These are phyloP conservation scores for Grammomys surdaster DNA, from an alignment of 2,113 vertebrate genomes.

Conservation along the genomic window DNA sequence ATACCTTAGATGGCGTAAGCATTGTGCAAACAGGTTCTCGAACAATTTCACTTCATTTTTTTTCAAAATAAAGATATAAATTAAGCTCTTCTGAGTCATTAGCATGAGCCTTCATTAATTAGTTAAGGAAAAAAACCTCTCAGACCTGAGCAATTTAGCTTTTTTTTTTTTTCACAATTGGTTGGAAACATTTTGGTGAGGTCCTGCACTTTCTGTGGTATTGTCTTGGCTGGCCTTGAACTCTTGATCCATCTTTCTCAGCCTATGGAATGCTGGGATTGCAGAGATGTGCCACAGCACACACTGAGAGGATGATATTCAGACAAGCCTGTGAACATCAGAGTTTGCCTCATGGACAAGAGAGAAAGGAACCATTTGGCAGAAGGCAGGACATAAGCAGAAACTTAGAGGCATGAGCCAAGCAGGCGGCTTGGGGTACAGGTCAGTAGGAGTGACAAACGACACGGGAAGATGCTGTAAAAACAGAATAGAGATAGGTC, in stretches of 20 bases:
- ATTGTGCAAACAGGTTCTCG: background rate
- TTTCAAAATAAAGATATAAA: background rate
- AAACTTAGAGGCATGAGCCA: accelerated
- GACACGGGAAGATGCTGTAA: accelerated
- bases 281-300: background rate
- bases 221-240: background rate
- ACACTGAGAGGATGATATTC: background rate
- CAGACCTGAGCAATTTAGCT: background rate
- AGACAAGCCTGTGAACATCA: background rate
- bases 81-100: background rate
- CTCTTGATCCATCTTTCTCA: background rate
- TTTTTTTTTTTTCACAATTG: background rate
- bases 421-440: background rate
- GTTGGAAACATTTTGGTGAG: background rate
- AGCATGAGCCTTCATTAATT: background rate
- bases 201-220: background rate
- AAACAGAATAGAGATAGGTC: too few species aligned
- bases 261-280: background rate
- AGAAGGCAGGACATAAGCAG: accelerated
- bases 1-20: background rate
- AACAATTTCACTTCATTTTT: background rate
- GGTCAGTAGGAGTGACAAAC: background rate
- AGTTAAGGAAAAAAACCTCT: background rate
- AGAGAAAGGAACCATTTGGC: accelerated
- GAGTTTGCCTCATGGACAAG: background rate